A percentile compares a stretch with the other conserved stretches of the same genome.
phyloP scores from a whole-genome alignment of 2,113 vertebrate species.

The Gambusia affinis region DNA sequence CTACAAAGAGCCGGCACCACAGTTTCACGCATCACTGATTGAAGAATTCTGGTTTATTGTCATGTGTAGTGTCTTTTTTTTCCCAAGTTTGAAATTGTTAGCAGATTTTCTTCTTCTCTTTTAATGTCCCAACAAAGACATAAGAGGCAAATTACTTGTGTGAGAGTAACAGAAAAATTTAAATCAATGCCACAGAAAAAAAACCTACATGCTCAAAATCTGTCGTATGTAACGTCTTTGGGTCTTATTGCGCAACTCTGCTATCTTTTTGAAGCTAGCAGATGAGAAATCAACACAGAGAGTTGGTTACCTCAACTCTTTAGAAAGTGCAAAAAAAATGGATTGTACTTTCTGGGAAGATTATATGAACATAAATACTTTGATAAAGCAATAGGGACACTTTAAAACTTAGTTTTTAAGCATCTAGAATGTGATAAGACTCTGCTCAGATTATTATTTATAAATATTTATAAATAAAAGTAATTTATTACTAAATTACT shows the following conservation, averaged over 20 bases:
- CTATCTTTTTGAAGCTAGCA: not conserved
- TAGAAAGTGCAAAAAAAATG: not conserved
- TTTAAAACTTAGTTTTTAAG: too few species aligned
- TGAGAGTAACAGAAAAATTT: constrained; percentile 46
- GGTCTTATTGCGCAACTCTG: not conserved
- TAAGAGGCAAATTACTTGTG: constrained; percentile 50
- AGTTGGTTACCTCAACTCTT: not conserved
- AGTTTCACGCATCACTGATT: constrained; percentile 48
- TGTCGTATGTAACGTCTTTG: constrained; percentile 25
- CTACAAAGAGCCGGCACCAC: constrained; percentile 56
- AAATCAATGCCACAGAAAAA: constrained; percentile 41
- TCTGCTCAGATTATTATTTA: too few species aligned
- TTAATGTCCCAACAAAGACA: constrained; percentile 28
- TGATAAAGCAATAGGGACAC: too few species aligned
- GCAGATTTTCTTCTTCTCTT: constrained; percentile 43
- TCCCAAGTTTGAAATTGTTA: constrained; percentile 64
- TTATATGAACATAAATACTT: not conserved
- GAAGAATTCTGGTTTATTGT: constrained; percentile 59
- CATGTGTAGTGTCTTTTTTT: constrained; percentile 36
- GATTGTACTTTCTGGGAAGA: not conserved
- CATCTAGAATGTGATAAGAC: too few species aligned
- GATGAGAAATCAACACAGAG: not conserved
- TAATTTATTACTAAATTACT: too few species aligned
- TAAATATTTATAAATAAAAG: too few species aligned
- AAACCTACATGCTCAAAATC: constrained; percentile 21